Evolutionary conservation across 2,113 vertebrate species (phyloP).

Genomic region (Ursus arctos): DNA sequence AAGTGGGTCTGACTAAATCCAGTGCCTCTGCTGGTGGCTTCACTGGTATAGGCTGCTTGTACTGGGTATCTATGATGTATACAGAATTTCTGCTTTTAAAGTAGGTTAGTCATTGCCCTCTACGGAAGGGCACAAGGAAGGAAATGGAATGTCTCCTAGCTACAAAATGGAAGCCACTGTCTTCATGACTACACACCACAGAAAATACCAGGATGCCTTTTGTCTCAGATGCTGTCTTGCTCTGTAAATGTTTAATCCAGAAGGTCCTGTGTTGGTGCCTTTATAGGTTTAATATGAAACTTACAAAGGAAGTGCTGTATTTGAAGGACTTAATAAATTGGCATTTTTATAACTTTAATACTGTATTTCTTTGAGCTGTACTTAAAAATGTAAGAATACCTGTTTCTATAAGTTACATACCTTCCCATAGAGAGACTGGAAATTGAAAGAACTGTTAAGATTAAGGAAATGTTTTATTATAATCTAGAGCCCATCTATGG

Average conservation of each 20-base stretch:
- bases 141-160: background rate
- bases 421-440: background rate
- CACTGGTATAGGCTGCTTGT: background rate
- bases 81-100: background rate
- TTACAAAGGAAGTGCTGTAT: conserved; percentile 48
- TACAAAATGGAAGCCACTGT: background rate
- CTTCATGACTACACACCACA: background rate
- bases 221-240: background rate
- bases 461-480: conserved; percentile 26
- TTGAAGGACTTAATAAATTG: conserved; percentile 46
- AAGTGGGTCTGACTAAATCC: background rate
- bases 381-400: conserved; percentile 39
- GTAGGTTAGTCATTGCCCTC: background rate
- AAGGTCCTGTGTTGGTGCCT: background rate
- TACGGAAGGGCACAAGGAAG: background rate
- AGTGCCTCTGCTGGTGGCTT: background rate
- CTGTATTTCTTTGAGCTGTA: conserved; percentile 5
- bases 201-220: background rate
- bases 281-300: conserved; percentile 43
- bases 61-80: background rate
- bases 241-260: conserved; percentile 15
- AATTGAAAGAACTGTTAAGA: conserved; percentile 35
- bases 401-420: background rate
- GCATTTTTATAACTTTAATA: conserved; percentile 59
- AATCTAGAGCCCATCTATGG: background rate